Percentiles rank a stretch among this genome's conserved stretches.
These are phyloP conservation scores for Corythaeola cristata DNA, from an alignment of 2,113 vertebrate genomes.

Conservation along the genomic window DNA sequence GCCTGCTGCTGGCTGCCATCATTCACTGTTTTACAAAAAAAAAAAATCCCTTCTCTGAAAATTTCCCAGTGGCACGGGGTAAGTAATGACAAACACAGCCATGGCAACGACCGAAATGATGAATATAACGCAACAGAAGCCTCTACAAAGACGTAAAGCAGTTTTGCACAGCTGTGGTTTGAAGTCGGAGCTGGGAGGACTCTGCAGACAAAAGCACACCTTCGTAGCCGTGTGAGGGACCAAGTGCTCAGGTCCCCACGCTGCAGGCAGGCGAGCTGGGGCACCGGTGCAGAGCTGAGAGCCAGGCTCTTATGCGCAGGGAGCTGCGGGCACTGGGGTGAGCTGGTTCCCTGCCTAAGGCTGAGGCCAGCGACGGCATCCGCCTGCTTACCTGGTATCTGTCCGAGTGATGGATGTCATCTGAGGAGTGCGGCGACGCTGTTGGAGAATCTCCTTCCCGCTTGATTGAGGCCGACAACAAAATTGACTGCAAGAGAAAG, in stretches of 20 bases:
- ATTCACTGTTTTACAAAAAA: not conserved
- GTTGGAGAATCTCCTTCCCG: constrained; percentile 97
- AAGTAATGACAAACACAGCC: not conserved
- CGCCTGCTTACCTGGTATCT: constrained; percentile 91
- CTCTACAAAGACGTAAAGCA: not conserved
- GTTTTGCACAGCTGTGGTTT: not conserved
- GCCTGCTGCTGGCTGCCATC: not conserved
- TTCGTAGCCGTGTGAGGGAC: fast-evolving
- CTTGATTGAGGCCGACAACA: constrained; percentile 98
- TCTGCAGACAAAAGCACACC: not conserved
- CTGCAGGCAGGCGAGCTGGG: fast-evolving
- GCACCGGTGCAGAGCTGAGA: not conserved
- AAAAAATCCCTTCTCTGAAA: not conserved
- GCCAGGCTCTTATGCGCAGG: not conserved
- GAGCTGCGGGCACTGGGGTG: not conserved
- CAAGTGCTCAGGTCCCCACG: not conserved
- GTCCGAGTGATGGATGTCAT: constrained; percentile 98
- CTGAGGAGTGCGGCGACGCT: constrained; percentile 95
- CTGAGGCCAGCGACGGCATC: not conserved
- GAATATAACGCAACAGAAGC: not conserved
- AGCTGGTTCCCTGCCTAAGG: not conserved
- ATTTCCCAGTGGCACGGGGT: not conserved
- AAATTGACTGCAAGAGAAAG: constrained; percentile 86
- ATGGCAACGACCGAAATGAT: not conserved
- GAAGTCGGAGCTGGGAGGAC: not conserved